Percentiles rank a stretch among this genome's conserved stretches.
Evolutionary conservation across 2,113 vertebrate genomes (phyloP).

Genomic region (Oxyura jamaicensis): DNA sequence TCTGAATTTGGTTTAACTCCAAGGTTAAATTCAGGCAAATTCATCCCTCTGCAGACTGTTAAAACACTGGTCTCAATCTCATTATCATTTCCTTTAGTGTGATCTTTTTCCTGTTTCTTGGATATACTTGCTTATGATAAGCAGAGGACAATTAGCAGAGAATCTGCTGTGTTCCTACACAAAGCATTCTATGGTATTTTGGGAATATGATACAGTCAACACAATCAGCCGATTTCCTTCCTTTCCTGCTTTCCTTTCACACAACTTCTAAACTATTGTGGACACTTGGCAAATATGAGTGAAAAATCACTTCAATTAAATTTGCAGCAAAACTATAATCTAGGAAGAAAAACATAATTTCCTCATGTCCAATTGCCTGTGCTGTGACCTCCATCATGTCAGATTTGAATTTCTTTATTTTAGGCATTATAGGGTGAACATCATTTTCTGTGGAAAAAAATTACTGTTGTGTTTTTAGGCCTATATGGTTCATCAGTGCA

Average conservation of each 20-base stretch:
- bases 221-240: constrained; percentile 34
- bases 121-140: background rate
- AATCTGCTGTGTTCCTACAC: background rate
- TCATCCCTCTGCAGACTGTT: background rate
- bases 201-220: background rate
- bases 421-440: background rate
- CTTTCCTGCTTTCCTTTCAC: constrained; percentile 22
- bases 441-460: background rate
- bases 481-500: background rate
- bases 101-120: background rate
- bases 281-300: background rate
- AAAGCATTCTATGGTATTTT: constrained; percentile 25
- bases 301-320: constrained; percentile 16
- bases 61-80: background rate
- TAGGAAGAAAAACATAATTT: constrained; percentile 4
- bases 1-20: background rate
- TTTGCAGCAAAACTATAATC: background rate
- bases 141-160: background rate
- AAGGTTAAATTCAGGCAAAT: background rate
- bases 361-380: background rate
- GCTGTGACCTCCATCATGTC: background rate
- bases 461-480: background rate
- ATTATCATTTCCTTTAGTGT: background rate
- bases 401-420: constrained; percentile 27
- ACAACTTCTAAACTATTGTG: background rate